Base-by-base conservation (phyloP, 2,797 vertebrate genomes). In the Macropus fuliginosus region DNA sequence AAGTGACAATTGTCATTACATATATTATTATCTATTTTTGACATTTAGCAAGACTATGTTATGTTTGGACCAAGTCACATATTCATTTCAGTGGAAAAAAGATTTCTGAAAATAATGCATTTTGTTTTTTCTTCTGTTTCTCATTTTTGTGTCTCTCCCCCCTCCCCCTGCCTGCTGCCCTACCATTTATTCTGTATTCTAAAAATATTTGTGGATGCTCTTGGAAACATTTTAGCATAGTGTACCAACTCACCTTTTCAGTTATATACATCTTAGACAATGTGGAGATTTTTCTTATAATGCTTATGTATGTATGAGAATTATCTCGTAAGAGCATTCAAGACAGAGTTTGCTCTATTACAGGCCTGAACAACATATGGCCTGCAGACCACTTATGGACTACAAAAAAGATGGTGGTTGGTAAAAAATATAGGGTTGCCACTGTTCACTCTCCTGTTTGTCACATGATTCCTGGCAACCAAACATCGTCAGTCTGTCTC, bases 51-150 rank as follows among this genome's bases (percentile, higher is more conserved):
- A 28, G 59, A 16, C 29, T 2, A 13, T 87, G 16, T 90, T 91
- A 8, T 90, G 11, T 91, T 91, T 18, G 54, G 89, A 89, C 92
- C 74, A 92, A 95, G 40, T 92, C 29, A 4, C 9, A 24, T 91
- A 56, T 95, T 92, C 52, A 92, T 40, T n/a, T 91, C 87, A 28
- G 56, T 27, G 29, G n/a, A 54, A 11, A 54, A 92, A 92, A 29
- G 40, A 18, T 2, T 93, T 94, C 34, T 74, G 28, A 74, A 57
- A 96, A 89, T 31, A 28, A 9, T 1, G 1, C 27, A 12, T 74
- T 62, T 90, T 1, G 50, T 62, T 54, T 91, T 95, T 74, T 92
- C n/a, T 92, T 8, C 10, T 92, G 91, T 93, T 92, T 54, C 46
- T 52, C 0, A 21, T 66, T 92, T 29, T 91, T 89, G 27, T 10